A percentile compares a stretch with the other conserved stretches of the same genome.
Conservation (phyloP, 1,140 invertebrate species). For the Wasmannia auropunctata region DNA sequence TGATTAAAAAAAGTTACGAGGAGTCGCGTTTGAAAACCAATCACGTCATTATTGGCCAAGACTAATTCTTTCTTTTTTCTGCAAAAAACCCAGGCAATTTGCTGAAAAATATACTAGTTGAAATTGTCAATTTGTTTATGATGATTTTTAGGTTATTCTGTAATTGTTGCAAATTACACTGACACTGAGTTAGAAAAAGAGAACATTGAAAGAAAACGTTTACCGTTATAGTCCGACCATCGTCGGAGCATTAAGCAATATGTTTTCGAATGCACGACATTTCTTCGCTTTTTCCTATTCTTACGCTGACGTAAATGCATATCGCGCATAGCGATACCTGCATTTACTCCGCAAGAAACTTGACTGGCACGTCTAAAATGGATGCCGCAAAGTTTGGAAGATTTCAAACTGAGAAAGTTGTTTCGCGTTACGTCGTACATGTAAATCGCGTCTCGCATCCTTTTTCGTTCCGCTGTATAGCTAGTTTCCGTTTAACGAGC, state of each 20-base stretch:
- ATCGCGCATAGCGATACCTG: conserved; percentile 27
- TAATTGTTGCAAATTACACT: not conserved
- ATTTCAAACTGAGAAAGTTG: conserved; percentile 34
- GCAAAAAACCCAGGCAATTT: conserved; percentile 8
- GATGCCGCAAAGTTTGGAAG: conserved; percentile 36
- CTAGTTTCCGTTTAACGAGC: not conserved
- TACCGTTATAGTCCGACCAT: not conserved
- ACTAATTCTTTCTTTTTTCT: conserved; percentile 22
- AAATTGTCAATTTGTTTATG: conserved; percentile 1
- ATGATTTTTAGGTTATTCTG: not conserved
- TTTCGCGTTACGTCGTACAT: conserved; percentile 36
- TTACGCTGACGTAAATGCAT: conserved; percentile 21
- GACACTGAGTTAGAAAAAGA: not conserved
- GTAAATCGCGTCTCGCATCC: conserved; percentile 12
- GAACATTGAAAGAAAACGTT: not conserved
- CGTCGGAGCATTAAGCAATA: not conserved
- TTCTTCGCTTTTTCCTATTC: not conserved
- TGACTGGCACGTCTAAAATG: conserved; percentile 36
- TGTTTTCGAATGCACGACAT: conserved; percentile 28
- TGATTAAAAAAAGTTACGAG: not conserved
- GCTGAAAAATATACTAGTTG: conserved; percentile 1
- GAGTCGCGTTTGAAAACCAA: not conserved
- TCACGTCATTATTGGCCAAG: conserved; percentile 31
- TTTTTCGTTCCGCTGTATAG: conserved; percentile 1
- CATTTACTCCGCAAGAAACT: conserved; percentile 33